Percentiles rank a stretch among this genome's conserved stretches.
Conservation (phyloP, 2,797 vertebrate genomes). For the Yasuhikotakia modesta region DNA sequence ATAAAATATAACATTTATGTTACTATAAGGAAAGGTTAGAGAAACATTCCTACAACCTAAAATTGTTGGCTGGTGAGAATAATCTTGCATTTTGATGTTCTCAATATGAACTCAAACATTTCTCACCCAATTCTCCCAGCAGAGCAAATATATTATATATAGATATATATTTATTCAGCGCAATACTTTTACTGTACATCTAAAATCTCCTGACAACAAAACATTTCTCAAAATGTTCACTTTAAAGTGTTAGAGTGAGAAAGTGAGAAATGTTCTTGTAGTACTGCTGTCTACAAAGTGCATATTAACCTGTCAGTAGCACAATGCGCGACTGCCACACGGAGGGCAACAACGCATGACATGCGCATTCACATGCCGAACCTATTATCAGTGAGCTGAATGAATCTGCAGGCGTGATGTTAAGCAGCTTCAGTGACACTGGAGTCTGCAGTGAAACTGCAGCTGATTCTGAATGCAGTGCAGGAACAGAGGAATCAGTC, state of each 20-base stretch:
- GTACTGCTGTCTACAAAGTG: background rate
- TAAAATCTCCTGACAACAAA: background rate
- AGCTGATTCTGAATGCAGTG: background rate
- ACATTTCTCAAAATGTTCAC: background rate
- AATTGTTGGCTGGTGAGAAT: no score
- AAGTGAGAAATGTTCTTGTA: background rate
- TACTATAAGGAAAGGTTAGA: no score
- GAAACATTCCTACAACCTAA: no score
- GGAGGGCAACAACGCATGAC: background rate
- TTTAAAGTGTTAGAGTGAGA: background rate
- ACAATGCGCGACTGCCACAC: background rate
- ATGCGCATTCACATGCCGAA: slow-evolving; percentile 3
- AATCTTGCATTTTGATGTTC: background rate
- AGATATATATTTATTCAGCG: no score
- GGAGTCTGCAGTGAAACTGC: background rate
- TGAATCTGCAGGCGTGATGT: background rate
- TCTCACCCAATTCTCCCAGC: background rate
- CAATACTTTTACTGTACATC: no score
- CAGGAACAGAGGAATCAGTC: no score
- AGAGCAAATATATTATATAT: no score
- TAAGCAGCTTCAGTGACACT: background rate
- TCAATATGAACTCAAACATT: background rate
- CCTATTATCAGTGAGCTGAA: slow-evolving; percentile 3
- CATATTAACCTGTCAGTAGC: slow-evolving; percentile 9
- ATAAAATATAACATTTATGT: no score